Conservation (phyloP, 2,888 invertebrate species). For the Brachynemurus nebulosus region DNA sequence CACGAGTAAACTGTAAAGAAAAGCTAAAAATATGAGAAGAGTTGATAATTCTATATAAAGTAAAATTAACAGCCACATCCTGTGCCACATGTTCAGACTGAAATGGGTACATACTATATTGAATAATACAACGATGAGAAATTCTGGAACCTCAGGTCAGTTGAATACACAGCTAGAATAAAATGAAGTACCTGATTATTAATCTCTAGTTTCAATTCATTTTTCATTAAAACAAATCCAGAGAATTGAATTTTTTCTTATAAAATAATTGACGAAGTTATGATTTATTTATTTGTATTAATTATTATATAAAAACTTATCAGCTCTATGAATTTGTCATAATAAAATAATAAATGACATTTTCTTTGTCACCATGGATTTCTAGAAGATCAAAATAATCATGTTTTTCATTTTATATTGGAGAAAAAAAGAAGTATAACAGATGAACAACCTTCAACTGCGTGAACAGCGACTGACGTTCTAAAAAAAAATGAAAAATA, state of each 20-base stretch:
- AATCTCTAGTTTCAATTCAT: background rate
- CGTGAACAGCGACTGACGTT: background rate
- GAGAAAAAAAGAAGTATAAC: background rate
- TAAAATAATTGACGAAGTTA: background rate
- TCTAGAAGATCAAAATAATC: background rate
- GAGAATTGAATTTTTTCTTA: background rate
- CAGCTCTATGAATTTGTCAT: background rate
- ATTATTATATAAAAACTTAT: background rate
- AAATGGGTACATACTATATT: background rate
- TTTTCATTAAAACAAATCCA: background rate
- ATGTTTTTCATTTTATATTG: background rate
- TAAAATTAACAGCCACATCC: background rate
- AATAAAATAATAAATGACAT: background rate
- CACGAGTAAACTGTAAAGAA: background rate
- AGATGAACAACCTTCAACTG: background rate
- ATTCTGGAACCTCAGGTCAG: background rate
- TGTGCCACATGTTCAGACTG: background rate
- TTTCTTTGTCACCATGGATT: background rate
- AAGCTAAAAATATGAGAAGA: background rate
- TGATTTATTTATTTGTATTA: background rate
- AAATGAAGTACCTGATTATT: background rate
- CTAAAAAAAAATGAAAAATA: background rate
- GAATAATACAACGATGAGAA: background rate
- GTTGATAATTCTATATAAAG: background rate
- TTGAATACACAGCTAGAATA: background rate